These are phyloP conservation scores for Stegostoma tigrinum DNA, from an alignment of 2,113 vertebrate genomes.

Conservation along the genomic window DNA sequence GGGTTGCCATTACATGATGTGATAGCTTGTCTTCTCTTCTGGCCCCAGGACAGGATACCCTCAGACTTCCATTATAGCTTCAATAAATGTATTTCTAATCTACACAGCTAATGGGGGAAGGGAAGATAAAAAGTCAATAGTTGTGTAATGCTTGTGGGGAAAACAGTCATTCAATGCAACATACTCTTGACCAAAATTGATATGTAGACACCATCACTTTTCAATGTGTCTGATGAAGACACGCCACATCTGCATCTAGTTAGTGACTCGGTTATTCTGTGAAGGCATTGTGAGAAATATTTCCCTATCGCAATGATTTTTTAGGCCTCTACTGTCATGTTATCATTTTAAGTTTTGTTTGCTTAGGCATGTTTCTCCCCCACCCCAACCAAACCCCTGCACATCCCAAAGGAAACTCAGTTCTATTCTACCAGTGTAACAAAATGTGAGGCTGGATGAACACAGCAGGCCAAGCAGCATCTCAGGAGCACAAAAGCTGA, in stretches of 20 bases:
- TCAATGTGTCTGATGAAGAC: constrained; percentile 57
- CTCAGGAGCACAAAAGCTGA: too few species aligned
- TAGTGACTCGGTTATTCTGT: constrained; percentile 55
- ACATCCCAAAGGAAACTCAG: background rate
- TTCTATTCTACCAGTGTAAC: background rate
- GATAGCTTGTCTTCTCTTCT: constrained; percentile 77
- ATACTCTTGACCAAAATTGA: constrained; percentile 53
- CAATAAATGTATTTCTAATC: constrained; percentile 67
- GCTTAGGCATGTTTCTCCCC: background rate
- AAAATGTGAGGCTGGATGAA: too few species aligned
- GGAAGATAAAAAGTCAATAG: constrained; percentile 57
- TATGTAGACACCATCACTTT: constrained; percentile 51
- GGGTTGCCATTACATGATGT: constrained; percentile 73
- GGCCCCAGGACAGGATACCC: constrained; percentile 78
- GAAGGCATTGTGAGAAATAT: constrained; percentile 49
- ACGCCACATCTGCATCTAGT: constrained; percentile 50
- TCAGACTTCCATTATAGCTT: constrained; percentile 79
- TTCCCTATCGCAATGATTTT: constrained; percentile 46
- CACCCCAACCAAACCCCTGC: background rate
- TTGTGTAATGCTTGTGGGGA: constrained; percentile 67
- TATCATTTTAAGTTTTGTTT: background rate
- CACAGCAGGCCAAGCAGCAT: too few species aligned
- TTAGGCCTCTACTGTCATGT: constrained; percentile 43
- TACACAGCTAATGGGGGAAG: constrained; percentile 61
- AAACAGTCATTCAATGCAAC: constrained; percentile 52